These are phyloP conservation scores for Melanotaenia boesemani DNA, from an alignment of 2,797 vertebrate genomes.

Conservation along the genomic window DNA sequence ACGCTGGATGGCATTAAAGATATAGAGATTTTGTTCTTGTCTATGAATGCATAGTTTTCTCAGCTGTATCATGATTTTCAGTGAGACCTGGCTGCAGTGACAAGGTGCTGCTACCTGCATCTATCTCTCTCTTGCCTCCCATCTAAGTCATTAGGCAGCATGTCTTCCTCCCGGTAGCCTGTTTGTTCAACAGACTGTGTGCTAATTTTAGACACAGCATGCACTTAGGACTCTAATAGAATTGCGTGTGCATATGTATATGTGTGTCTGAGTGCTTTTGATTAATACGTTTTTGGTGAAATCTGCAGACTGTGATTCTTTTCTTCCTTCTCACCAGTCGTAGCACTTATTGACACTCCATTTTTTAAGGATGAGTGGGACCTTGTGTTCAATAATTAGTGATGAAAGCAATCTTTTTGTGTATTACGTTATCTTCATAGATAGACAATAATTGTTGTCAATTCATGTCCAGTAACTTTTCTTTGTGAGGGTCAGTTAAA, in stretches of 20 bases:
- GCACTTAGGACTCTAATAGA: slow-evolving; percentile 55
- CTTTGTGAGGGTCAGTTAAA: not conserved
- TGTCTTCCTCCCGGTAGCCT: slow-evolving; percentile 60
- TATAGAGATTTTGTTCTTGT: not conserved
- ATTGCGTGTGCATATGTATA: slow-evolving; percentile 19
- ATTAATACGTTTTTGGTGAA: slow-evolving; percentile 64
- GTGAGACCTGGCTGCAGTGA: no score
- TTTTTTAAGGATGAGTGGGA: not conserved
- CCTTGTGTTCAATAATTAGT: slow-evolving; percentile 9
- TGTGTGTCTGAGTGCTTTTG: slow-evolving; percentile 26
- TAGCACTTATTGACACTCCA: slow-evolving; percentile 19
- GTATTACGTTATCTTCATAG: not conserved
- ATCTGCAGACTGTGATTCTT: slow-evolving; percentile 54
- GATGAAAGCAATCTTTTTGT: not conserved
- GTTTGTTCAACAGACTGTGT: slow-evolving; percentile 65
- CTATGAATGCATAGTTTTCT: not conserved
- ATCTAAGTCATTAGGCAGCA: slow-evolving; percentile 55
- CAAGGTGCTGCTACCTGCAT: slow-evolving; percentile 12
- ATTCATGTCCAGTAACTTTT: not conserved
- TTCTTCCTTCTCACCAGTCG: slow-evolving; percentile 36
- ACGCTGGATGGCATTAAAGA: no score
- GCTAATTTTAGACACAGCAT: slow-evolving; percentile 70
- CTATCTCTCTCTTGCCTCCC: slow-evolving; percentile 12
- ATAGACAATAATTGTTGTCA: not conserved
- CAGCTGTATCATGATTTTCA: no score